Conservation (phyloP, 2,888 invertebrate species). For the Hydriomena furcata region DNA sequence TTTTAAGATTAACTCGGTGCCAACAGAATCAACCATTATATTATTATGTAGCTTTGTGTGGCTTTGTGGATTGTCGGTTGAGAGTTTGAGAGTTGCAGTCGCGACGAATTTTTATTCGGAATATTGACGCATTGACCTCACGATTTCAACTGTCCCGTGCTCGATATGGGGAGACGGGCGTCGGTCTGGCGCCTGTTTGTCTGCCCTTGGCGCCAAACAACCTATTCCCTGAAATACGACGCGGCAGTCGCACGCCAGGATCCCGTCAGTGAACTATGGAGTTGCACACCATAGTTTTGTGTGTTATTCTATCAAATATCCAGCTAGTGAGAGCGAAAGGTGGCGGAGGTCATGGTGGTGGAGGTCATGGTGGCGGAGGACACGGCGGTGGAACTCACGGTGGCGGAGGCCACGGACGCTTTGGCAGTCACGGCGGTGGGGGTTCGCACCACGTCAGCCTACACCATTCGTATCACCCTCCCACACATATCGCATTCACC, state of each 20-base stretch:
- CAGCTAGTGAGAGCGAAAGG: constrained; percentile 52
- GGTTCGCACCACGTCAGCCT: constrained; percentile 57
- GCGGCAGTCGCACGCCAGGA: constrained; percentile 68
- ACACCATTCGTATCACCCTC: constrained; percentile 70
- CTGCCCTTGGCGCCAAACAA: constrained; percentile 60
- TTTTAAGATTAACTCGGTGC: no score
- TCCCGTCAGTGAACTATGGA: constrained; percentile 65
- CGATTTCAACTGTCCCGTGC: constrained; percentile 16
- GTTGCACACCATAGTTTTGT: constrained; percentile 43
- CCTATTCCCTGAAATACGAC: constrained; percentile 45
- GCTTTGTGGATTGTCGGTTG: no score
- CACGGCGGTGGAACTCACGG: constrained; percentile 25
- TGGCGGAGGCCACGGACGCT: constrained; percentile 17
- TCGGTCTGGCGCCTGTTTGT: constrained; percentile 65
- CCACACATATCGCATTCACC: constrained; percentile 59
- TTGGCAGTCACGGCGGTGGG: constrained; percentile 5
- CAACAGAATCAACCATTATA: no score
- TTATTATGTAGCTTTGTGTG: no score
- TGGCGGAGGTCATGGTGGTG: constrained; percentile 36
- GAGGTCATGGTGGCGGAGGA: constrained; percentile 12
- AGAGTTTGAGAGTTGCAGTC: no score
- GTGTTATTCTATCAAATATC: constrained; percentile 39
- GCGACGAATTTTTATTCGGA: constrained; percentile 6
- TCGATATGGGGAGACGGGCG: constrained; percentile 46
- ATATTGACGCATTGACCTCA: constrained; percentile 26